phyloP scores from a whole-genome alignment of 2,888 invertebrate species.

The Malthinus seriepunctatus region DNA sequence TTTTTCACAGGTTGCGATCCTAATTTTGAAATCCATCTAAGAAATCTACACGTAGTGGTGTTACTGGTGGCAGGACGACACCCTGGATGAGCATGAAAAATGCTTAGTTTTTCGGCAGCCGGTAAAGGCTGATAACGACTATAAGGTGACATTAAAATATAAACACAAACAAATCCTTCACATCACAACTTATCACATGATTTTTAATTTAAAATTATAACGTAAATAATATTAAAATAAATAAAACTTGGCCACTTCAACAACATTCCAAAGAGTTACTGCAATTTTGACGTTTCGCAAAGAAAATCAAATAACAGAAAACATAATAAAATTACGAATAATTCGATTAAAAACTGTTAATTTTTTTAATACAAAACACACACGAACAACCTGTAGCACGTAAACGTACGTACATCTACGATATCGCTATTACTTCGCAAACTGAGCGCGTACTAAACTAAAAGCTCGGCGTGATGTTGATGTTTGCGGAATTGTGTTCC shows the following conservation, averaged over 20 bases:
- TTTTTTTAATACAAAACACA: neutral
- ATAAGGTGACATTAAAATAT: constrained; percentile 52
- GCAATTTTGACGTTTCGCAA: neutral
- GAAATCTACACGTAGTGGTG: constrained; percentile 57
- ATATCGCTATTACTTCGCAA: constrained; percentile 3
- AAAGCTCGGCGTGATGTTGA: constrained; percentile 11
- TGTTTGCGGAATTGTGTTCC: constrained; percentile 22
- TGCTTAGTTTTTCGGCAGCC: constrained; percentile 47
- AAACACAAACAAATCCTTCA: constrained; percentile 13
- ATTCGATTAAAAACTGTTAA: no score
- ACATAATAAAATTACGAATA: no score
- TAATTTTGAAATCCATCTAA: constrained; percentile 60
- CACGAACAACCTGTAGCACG: neutral
- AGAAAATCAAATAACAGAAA: no score
- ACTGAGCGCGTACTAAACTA: constrained; percentile 13
- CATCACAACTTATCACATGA: constrained; percentile 19
- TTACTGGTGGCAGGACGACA: constrained; percentile 39
- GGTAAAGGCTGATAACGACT: constrained; percentile 55
- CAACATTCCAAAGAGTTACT: neutral
- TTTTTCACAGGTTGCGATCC: constrained; percentile 60
- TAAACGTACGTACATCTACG: neutral
- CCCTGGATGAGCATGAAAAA: constrained; percentile 36
- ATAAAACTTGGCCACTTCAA: constrained; percentile 17
- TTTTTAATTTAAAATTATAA: constrained; percentile 11
- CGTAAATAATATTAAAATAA: constrained; percentile 10